Evolutionary conservation across 2,113 vertebrate genomes (phyloP).

Genomic region (Heterochromis multidens): DNA sequence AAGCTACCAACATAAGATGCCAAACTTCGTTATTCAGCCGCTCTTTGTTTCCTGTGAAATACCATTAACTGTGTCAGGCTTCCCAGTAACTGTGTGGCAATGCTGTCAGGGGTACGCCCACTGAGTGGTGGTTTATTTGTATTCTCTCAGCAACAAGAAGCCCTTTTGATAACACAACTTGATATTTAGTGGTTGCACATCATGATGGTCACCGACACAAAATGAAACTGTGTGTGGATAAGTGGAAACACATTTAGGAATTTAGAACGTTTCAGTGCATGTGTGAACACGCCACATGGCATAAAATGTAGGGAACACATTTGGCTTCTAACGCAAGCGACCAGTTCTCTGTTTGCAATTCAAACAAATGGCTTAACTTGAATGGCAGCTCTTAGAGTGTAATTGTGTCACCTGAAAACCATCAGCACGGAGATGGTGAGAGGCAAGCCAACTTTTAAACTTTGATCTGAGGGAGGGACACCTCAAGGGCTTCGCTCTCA

Average conservation of each 20-base stretch:
- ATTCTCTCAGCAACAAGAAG: background rate
- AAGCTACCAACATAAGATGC: background rate
- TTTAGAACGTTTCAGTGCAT: background rate
- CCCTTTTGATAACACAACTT: background rate
- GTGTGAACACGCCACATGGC: background rate
- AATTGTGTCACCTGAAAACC: conserved; percentile 28
- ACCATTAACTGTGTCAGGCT: background rate
- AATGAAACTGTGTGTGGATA: background rate
- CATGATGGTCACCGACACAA: background rate
- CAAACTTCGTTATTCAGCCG: background rate
- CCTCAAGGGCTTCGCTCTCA: conserved; percentile 10
- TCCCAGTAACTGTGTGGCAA: background rate
- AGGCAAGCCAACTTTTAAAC: background rate
- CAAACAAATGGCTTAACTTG: conserved; percentile 3
- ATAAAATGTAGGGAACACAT: background rate
- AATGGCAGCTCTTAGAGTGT: conserved; percentile 7
- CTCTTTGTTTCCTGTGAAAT: background rate
- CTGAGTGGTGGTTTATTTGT: background rate
- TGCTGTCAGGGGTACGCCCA: background rate
- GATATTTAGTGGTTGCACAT: background rate
- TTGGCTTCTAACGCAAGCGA: background rate
- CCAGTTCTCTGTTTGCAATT: background rate
- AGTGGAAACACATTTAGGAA: background rate
- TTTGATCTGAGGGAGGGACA: conserved; percentile 11
- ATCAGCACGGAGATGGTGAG: conserved; percentile 29